These are phyloP conservation scores for Acrossocheilus fasciatus DNA, from an alignment of 2,797 vertebrate species.

Conservation along the genomic window DNA sequence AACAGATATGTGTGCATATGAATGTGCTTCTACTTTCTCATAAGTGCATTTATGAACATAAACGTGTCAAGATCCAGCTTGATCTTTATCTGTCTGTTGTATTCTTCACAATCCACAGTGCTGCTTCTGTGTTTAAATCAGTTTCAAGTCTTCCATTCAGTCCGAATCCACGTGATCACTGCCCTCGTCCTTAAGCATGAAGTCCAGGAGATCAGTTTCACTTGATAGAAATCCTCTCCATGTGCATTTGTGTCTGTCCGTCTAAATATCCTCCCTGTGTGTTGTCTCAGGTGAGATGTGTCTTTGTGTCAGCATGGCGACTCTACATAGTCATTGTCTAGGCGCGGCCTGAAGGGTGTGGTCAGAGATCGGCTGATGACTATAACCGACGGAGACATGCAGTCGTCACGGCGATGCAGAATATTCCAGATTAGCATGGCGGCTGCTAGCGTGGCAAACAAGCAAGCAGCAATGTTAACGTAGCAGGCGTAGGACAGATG, in stretches of 20 bases:
- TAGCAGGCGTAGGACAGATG: slow-evolving; percentile 97
- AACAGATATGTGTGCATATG: slow-evolving; percentile 16
- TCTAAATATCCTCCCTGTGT: background rate
- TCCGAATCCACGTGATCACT: background rate
- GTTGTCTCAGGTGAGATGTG: slow-evolving; percentile 14
- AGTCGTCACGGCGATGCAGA: slow-evolving; percentile 94
- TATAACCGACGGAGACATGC: slow-evolving; percentile 88
- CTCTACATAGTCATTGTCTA: slow-evolving; percentile 96
- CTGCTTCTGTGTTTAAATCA: background rate
- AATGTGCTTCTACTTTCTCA: slow-evolving; percentile 41
- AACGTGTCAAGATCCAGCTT: slow-evolving; percentile 85
- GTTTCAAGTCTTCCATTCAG: slow-evolving; percentile 11
- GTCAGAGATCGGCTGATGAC: slow-evolving; percentile 91
- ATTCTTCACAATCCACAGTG: background rate
- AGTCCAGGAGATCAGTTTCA: slow-evolving; percentile 1
- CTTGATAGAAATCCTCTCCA: background rate
- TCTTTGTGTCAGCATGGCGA: slow-evolving; percentile 88
- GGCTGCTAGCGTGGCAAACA: slow-evolving; percentile 91
- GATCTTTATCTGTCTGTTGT: slow-evolving; percentile 66
- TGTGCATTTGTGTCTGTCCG: background rate
- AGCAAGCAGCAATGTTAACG: slow-evolving; percentile 92
- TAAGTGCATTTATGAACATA: slow-evolving; percentile 68
- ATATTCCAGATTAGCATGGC: slow-evolving; percentile 99
- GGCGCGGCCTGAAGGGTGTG: slow-evolving; percentile 83
- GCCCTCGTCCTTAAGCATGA: background rate